These are phyloP conservation scores for Drosophila colorata DNA, from an alignment of 2,888 invertebrate genomes.

Conservation along the genomic window DNA sequence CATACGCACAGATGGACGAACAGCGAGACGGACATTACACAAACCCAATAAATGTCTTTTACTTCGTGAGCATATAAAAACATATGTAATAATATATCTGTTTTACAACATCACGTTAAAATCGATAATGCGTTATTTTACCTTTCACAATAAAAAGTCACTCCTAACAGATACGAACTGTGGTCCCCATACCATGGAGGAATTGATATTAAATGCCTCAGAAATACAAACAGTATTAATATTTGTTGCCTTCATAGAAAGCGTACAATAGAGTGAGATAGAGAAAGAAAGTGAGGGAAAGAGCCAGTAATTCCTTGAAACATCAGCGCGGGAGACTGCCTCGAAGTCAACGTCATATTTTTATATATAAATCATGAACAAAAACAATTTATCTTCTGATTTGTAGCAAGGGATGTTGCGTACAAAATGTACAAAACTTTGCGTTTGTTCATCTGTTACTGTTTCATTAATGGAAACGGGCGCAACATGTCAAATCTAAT, in stretches of 20 bases:
- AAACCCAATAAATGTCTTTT: too few relatives aligned
- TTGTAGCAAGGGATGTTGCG: slow-evolving; percentile 68
- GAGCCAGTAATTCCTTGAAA: slow-evolving; percentile 26
- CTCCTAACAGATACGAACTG: slow-evolving; percentile 8
- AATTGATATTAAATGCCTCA: slow-evolving; percentile 62
- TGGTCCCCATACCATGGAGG: slow-evolving; percentile 4
- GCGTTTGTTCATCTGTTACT: slow-evolving; percentile 50
- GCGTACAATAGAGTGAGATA: slow-evolving; percentile 37
- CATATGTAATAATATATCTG: slow-evolving; percentile 10
- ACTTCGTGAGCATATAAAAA: background rate
- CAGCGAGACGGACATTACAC: too few relatives aligned
- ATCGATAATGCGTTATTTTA: slow-evolving; percentile 25
- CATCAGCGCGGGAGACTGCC: slow-evolving; percentile 22
- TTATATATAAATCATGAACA: slow-evolving; percentile 77
- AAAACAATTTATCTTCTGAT: slow-evolving; percentile 81
- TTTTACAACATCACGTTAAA: slow-evolving; percentile 11
- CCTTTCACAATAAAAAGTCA: slow-evolving; percentile 57
- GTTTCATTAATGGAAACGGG: slow-evolving; percentile 37
- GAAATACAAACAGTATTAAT: slow-evolving; percentile 72
- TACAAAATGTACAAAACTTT: slow-evolving; percentile 49
- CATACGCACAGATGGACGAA: too few relatives aligned
- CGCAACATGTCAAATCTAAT: slow-evolving; percentile 77
- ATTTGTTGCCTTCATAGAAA: slow-evolving; percentile 66
- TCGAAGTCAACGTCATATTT: slow-evolving; percentile 55
- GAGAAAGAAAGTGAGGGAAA: slow-evolving; percentile 37